A percentile compares a stretch with the other conserved stretches of the same genome.
Conservation (phyloP, 2,113 vertebrate species). For the Ceyx melanurus region DNA sequence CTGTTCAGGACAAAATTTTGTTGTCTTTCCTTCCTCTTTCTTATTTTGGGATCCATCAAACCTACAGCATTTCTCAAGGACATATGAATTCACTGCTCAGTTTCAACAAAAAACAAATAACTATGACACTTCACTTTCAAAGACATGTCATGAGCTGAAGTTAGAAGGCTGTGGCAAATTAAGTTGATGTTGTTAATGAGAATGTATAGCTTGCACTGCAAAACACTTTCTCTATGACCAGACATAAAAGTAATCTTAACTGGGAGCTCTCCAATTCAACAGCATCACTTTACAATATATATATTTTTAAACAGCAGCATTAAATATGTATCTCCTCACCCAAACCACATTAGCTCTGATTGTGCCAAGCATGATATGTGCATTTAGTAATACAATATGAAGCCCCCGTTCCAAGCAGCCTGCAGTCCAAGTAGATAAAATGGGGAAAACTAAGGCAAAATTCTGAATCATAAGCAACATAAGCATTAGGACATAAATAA, state of each 20-base stretch:
- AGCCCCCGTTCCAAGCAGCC: not conserved
- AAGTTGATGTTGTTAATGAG: slow-evolving; percentile 1
- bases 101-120: not conserved
- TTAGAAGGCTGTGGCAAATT: slow-evolving; percentile 13
- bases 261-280: not conserved
- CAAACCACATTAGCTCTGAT: slow-evolving; percentile 14
- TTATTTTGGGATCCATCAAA: not conserved
- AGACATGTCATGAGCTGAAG: not conserved
- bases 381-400: not conserved
- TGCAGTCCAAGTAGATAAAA: not conserved
- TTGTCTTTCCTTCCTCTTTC: not conserved
- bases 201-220: not conserved
- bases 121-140: not conserved
- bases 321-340: not conserved
- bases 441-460: not conserved
- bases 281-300: not conserved
- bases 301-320: not conserved
- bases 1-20: not conserved
- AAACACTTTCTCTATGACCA: not conserved
- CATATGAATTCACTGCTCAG: not conserved
- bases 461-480: not conserved
- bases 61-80: not conserved
- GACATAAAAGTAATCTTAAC: slow-evolving; percentile 1
- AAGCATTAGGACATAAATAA: not conserved
- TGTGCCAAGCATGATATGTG: not conserved